Evolutionary conservation across 1,140 invertebrate species (phyloP), one percentile per base, ranked within the genome.

Genomic region (Drosophila arawakana): DNA sequence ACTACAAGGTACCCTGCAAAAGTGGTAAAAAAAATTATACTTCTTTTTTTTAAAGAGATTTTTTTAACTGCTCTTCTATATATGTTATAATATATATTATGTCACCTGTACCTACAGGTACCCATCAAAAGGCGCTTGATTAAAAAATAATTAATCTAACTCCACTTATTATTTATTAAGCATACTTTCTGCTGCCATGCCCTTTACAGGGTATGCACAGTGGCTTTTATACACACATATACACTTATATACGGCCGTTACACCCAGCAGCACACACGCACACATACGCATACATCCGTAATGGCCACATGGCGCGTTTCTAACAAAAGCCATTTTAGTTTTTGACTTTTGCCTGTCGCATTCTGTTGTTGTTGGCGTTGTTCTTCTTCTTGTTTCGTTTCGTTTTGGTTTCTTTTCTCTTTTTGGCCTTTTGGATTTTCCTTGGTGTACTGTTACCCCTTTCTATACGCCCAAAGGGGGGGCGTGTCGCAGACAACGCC

Each of bases 251-350:
- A 44, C 72, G 73, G 75, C 81, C 62, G 59, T 66, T 71, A 66
- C 63, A 73, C 63, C 54, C 55, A 68, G 63, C 21, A 37, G 60
- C 55, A 46, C 47, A 54, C 39, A 47, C 54, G 7, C 66, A 50
- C 50, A 77, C 46, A 69, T 30, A 54, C 8, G 49, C 58, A 81
- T 39, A 71, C 66, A 73, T 73, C 62, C 63, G 76, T 80, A 88
- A 88, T 69, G 76, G 80, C 60, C 83, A 86, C 83, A 86, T 86
- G 83, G 80, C 80, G 76, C 83, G 80, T 62, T 60, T 88, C 76
- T 80, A 83, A 86, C 83, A 89, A 86, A 88, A 83, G 80, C 73
- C 80, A 82, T 72, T 88, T 55, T 86, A 83, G 83, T 86, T 83
- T 86, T 88, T 86, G 75, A 55, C 69, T 84, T 69, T 69, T 52